A percentile compares a stretch with the other conserved stretches of the same genome.
Evolutionary conservation across 2,113 vertebrate species (phyloP).

Genomic region (Corydoras sp.): DNA sequence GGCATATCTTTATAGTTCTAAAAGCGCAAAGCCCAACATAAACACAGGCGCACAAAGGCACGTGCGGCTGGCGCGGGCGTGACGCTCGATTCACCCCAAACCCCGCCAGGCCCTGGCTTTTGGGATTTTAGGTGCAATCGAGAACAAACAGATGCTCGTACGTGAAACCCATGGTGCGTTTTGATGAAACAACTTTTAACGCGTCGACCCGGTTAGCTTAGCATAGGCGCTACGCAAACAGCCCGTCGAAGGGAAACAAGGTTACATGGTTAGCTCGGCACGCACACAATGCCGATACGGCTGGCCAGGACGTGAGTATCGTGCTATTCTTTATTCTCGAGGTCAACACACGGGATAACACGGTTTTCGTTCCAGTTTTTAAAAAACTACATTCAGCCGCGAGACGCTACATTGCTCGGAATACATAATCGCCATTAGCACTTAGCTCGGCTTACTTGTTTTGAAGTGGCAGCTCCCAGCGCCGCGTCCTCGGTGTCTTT

Average conservation of each 20-base stretch:
- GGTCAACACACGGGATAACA: no score
- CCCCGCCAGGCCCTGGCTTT: background rate
- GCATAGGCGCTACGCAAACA: background rate
- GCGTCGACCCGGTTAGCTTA: background rate
- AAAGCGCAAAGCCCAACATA: background rate
- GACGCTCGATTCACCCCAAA: background rate
- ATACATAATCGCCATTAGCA: background rate
- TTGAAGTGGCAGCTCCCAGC: constrained; percentile 30
- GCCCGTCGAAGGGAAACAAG: background rate
- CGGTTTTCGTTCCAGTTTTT: no score
- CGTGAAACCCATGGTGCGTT: no score
- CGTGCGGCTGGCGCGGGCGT: background rate
- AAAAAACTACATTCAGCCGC: no score
- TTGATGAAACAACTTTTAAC: background rate
- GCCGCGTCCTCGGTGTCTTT: constrained; percentile 3
- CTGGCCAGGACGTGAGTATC: no score
- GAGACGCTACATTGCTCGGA: background rate
- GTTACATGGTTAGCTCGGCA: background rate
- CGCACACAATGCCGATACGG: background rate
- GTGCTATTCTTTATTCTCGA: no score
- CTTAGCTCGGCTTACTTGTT: constrained; percentile 36
- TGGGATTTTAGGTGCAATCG: background rate
- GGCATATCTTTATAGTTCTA: no score
- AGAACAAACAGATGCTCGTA: no score
- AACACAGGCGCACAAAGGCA: background rate